phyloP scores from a whole-genome alignment of 2,113 vertebrate species.

The Eretmochelys imbricata region DNA sequence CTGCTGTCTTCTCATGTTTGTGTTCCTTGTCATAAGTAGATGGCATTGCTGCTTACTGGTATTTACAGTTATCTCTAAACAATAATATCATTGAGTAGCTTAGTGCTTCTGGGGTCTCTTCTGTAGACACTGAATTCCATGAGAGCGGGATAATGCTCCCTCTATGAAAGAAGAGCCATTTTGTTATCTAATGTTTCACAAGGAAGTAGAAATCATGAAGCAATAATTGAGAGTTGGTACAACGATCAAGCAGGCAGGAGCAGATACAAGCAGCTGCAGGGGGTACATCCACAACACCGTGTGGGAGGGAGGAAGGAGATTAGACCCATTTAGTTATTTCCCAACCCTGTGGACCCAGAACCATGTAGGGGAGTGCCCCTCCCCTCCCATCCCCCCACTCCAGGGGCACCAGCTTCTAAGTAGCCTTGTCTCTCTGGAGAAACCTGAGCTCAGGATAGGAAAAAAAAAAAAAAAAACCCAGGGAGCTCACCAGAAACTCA shows the following conservation, averaged over 20 bases:
- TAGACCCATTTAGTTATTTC: not conserved
- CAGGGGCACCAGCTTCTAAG: not conserved
- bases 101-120: slow-evolving; percentile 37
- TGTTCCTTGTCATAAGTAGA: not conserved
- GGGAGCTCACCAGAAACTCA: slow-evolving; percentile 20
- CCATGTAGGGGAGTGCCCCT: not conserved
- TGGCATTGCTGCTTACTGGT: not conserved
- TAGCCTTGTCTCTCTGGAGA: not conserved
- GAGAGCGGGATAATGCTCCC: slow-evolving; percentile 50
- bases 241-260: not conserved
- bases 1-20: not conserved
- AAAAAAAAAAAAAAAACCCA: too few species aligned
- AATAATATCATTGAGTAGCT: not conserved
- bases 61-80: slow-evolving; percentile 4
- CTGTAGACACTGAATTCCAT: slow-evolving; percentile 30
- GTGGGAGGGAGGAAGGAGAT: not conserved
- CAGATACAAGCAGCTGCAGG: not conserved
- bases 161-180: slow-evolving; percentile 56
- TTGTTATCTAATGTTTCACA: not conserved
- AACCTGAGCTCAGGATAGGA: not conserved
- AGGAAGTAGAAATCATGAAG: slow-evolving; percentile 19
- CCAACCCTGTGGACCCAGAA: not conserved
- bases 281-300: not conserved
- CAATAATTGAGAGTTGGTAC: slow-evolving; percentile 2
- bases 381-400: not conserved